Conservation (phyloP, 2,797 vertebrate species). For the Oreortyx pictus region DNA sequence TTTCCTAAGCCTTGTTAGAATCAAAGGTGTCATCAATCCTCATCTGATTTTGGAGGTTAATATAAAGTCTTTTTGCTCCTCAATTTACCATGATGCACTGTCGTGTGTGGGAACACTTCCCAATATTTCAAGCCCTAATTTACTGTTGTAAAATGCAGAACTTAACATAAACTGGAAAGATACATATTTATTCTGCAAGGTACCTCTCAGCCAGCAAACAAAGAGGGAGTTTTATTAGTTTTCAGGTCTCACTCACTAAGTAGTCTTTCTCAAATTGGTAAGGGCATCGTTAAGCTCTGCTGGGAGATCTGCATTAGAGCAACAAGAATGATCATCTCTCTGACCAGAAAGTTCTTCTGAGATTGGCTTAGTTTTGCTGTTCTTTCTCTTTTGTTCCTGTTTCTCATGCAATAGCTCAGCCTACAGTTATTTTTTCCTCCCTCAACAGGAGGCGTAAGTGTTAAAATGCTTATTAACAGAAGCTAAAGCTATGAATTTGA, state of each 20-base stretch:
- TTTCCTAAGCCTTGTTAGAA: neutral
- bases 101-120: neutral
- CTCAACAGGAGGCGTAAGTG: neutral
- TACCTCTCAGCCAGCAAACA: neutral
- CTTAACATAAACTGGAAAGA: neutral
- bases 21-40: constrained; percentile 1
- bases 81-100: neutral
- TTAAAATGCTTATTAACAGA: constrained; percentile 28
- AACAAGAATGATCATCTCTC: neutral
- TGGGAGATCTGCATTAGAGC: neutral
- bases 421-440: neutral
- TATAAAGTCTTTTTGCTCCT: neutral
- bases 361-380: neutral
- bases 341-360: neutral
- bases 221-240: neutral
- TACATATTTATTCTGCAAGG: neutral
- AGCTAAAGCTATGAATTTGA: neutral
- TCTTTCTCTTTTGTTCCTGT: neutral
- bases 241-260: neutral
- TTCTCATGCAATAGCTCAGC: neutral
- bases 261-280: neutral
- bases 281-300: neutral
- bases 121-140: neutral
- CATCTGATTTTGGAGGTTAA: neutral
- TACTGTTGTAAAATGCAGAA: neutral